Percentiles rank a stretch among this genome's conserved stretches.
phyloP scores from a whole-genome alignment of 2,113 vertebrate species.

The Scytalopus superciliaris region DNA sequence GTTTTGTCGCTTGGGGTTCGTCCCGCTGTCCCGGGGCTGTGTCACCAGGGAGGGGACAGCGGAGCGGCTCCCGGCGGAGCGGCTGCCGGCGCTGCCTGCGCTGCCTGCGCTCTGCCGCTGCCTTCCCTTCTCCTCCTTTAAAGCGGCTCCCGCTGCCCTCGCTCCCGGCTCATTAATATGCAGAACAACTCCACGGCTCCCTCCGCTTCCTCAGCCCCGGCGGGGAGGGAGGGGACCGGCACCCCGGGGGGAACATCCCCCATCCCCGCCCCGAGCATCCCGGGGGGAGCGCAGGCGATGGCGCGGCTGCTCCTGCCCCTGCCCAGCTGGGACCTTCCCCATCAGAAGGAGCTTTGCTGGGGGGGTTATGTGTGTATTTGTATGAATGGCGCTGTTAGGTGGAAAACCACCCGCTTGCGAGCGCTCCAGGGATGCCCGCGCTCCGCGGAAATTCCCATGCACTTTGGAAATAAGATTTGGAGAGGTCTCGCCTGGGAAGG shows the following conservation, averaged over 20 bases:
- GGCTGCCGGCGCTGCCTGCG: neutral
- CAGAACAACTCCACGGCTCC: conserved; percentile 86
- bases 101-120: conserved; percentile 18
- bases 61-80: neutral
- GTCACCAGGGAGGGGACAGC: neutral
- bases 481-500: neutral
- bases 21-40: neutral
- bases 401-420: neutral
- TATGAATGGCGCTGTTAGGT: neutral
- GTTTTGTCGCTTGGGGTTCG: neutral
- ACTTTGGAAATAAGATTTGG: neutral
- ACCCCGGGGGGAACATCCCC: neutral
- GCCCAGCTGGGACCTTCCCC: neutral
- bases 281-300: neutral
- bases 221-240: neutral
- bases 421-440: neutral
- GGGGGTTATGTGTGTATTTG: neutral
- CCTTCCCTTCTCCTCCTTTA: conserved; percentile 81
- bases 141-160: conserved; percentile 79
- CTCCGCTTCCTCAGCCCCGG: conserved; percentile 74
- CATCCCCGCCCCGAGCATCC: neutral
- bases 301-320: neutral
- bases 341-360: neutral
- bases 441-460: neutral
- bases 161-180: conserved; percentile 92